A percentile compares a stretch with the other conserved stretches of the same genome.
Conservation (phyloP, 2,888 invertebrate genomes). For the Phyto melanocephala region DNA sequence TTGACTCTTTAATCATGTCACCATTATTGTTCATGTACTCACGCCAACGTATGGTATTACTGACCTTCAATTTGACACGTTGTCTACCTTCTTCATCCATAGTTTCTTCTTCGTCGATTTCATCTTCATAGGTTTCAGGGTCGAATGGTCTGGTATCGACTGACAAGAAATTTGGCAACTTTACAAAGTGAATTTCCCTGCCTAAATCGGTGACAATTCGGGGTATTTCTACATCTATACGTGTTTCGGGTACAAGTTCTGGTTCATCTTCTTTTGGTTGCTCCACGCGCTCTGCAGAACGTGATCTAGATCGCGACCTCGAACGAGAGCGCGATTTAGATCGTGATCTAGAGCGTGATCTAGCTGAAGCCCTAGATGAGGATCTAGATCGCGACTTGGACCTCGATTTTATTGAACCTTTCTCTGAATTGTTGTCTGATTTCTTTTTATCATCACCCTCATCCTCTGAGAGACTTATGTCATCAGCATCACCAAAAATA, state of each 20-base stretch:
- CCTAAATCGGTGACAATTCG: slow-evolving; percentile 96
- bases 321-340: slow-evolving; percentile 71
- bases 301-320: slow-evolving; percentile 72
- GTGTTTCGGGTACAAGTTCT: slow-evolving; percentile 92
- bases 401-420: slow-evolving; percentile 73
- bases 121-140: slow-evolving; percentile 96
- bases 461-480: slow-evolving; percentile 93
- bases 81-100: slow-evolving; percentile 96
- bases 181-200: slow-evolving; percentile 95
- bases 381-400: slow-evolving; percentile 69
- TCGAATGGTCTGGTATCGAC: slow-evolving; percentile 98
- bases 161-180: slow-evolving; percentile 98
- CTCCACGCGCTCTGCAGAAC: slow-evolving; percentile 72
- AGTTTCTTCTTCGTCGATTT: slow-evolving; percentile 98
- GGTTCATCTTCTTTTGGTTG: slow-evolving; percentile 81
- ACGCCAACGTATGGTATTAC: slow-evolving; percentile 98
- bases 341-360: slow-evolving; percentile 70
- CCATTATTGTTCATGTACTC: slow-evolving; percentile 90
- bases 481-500: slow-evolving; percentile 95
- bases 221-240: slow-evolving; percentile 98
- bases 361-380: slow-evolving; percentile 65
- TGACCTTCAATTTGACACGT: slow-evolving; percentile 93
- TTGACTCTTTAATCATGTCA: slow-evolving; percentile 91
- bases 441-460: slow-evolving; percentile 76
- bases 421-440: slow-evolving; percentile 71